phyloP scores from a whole-genome alignment of 2,113 vertebrate genomes.

The Lates calcarifer region DNA sequence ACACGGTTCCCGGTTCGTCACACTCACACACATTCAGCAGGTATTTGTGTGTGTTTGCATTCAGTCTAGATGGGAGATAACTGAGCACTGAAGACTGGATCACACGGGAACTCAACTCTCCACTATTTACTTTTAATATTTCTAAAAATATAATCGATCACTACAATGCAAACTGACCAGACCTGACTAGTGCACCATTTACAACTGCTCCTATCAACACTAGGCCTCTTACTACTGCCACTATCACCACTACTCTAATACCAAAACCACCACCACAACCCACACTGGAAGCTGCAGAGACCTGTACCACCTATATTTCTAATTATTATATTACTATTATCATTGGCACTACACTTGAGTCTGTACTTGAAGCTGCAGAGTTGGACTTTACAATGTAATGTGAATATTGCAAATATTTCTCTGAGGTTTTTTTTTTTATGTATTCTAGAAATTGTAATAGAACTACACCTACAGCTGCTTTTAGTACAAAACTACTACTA shows the following conservation, averaged over 20 bases:
- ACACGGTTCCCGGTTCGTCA: conserved; percentile 36
- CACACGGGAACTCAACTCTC: too few species aligned
- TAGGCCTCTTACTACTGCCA: background rate
- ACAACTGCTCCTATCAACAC: background rate
- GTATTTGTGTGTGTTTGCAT: conserved; percentile 56
- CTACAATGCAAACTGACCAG: too few species aligned
- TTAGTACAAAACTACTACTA: background rate
- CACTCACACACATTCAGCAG: conserved; percentile 39
- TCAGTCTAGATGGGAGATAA: conserved; percentile 48
- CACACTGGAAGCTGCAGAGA: background rate
- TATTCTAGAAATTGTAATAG: background rate
- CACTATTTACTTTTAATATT: background rate
- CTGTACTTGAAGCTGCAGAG: too few species aligned
- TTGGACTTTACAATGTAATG: too few species aligned
- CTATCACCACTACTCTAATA: background rate
- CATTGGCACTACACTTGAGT: background rate
- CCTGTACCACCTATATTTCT: too few species aligned
- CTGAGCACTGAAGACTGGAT: background rate
- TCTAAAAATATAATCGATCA: background rate
- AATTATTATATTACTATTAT: too few species aligned
- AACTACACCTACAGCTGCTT: background rate
- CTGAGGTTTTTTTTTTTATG: too few species aligned
- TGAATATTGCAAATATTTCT: background rate
- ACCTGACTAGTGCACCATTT: background rate
- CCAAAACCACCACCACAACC: background rate